Conservation (phyloP, 92 coral and sea anemone genomes). For the Heteractis magnifica region DNA sequence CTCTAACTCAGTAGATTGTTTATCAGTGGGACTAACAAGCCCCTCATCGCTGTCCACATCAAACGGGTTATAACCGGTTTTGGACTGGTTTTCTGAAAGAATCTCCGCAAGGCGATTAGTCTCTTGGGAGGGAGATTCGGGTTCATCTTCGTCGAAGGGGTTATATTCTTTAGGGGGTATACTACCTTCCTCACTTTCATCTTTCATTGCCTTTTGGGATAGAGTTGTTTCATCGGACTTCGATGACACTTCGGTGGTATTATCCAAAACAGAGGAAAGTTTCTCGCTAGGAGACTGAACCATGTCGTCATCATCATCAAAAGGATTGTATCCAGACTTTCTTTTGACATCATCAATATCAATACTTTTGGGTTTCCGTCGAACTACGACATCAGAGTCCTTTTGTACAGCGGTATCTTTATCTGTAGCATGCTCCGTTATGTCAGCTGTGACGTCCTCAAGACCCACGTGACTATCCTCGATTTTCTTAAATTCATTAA, state of each 20-base stretch:
- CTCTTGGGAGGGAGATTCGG: conserved; percentile 22
- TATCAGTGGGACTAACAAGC: conserved; percentile 6
- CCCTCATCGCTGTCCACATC: conserved; percentile 54
- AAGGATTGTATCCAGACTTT: conserved; percentile 58
- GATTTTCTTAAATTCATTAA: background rate
- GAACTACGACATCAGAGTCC: background rate
- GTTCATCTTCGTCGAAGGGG: conserved; percentile 38
- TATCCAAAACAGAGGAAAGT: background rate
- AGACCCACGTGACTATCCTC: background rate
- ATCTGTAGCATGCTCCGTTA: conserved; percentile 12
- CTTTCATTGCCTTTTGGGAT: background rate
- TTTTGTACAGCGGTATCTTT: background rate
- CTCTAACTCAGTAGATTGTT: background rate
- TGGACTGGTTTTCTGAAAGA: conserved; percentile 15
- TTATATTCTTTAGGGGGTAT: conserved; percentile 24
- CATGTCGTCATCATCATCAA: conserved; percentile 55
- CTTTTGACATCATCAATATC: conserved; percentile 31
- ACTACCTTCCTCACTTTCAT: background rate
- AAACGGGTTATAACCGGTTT: conserved; percentile 70
- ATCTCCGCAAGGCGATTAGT: conserved; percentile 39
- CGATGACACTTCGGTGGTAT: background rate
- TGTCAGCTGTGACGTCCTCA: conserved; percentile 11
- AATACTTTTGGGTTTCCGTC: conserved; percentile 17
- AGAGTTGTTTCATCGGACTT: background rate
- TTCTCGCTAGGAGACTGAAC: conserved; percentile 3